Evolutionary conservation across 2,888 invertebrate species (phyloP), one percentile per base, ranked within the genome.

Genomic region (Crioceris asparagi): DNA sequence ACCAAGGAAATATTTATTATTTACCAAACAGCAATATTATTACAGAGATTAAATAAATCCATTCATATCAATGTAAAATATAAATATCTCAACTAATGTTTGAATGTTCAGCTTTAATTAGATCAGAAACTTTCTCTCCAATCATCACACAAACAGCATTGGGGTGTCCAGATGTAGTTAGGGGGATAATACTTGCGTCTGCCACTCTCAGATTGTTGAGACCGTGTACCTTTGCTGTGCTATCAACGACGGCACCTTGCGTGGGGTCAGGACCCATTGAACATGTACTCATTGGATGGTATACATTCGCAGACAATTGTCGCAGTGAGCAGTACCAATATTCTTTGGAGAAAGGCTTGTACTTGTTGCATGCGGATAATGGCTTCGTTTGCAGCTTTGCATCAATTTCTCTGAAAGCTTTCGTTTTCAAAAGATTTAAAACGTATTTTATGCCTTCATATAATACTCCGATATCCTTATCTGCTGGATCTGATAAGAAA

Each of bases 121-220:
- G 21, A 29, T 81, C 78, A 1, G 78, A 70, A 3, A 72, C 73
- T 56, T 77, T 78, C 56, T 81, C 79, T 2, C 76, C 81, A 32
- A 81, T 72, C 74, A 80, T 78, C 43, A 75, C 71, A 1, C 75
- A 70, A 1, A 77, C 75, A 1, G 78, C 79, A 54, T 75, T 73
- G 1, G 78, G 79, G 54, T 82, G 79, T 2, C 76, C 75, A 3
- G 75, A 71, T 23, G 74, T 59, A 2, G 76, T 70, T 7, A 67
- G 59, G 1, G 79, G 79, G 47, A 74, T 72, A 26, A 83, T 63
- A 46, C 81, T 77, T 2, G 77, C 73, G 56, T 80, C 80, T 1
- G 68, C 76, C 1, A 80, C 77, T 5, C 79, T 67, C 19, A 80
- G 57, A 3, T 61, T 62, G 4, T 66, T 51, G 3, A 79, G 56